Base-by-base conservation (phyloP, 2,888 invertebrate genomes). In the Anorthoa munda region DNA sequence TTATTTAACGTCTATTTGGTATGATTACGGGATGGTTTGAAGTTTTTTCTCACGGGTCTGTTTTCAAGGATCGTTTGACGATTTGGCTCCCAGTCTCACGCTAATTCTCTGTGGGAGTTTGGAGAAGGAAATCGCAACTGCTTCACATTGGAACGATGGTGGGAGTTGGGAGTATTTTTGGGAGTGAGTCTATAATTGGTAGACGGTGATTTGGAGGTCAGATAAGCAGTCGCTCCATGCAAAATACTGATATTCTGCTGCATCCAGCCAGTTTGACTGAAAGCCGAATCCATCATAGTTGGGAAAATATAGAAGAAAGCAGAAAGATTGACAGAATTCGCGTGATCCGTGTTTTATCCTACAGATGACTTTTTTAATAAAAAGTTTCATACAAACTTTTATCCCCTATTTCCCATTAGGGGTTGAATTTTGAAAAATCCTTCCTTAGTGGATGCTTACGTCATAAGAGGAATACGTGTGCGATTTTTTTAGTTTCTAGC, bases 31-130 rank as follows among this genome's bases (percentile, higher is more conserved):
- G n/a, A 66, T 63, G 18, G n/a, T 46, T 2, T 45, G 13, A 17
- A 53, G 59, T 69, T n/a, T 53, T 70, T 77, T 79, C 64, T n/a
- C 69, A 74, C 60, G 67, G 12, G 53, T 26, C 21, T 18, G 9
- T 65, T 51, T 31, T 60, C 15, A 60, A 58, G 56, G 78, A 66
- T 55, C 23, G 63, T 66, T 67, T 65, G 21, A n/a, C 46, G 23
- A 55, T 58, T 64, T 56, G 53, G 39, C 17, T 83, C 45, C 21
- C 53, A 55, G 65, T 77, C 68, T 50, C 76, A 81, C 81, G 69
- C 2, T 23, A 67, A 72, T 81, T 64, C 26, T 21, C 18, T 59
- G n/a, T 31, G 55, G 17, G 45, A 76, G 17, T 4, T 56, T 39
- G 17, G 18, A 56, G 65, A 63, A 68, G 68, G 68, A 65, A 56